Evolutionary conservation across 2,888 invertebrate genomes (phyloP).

Genomic region (Brachylomia viminalis): DNA sequence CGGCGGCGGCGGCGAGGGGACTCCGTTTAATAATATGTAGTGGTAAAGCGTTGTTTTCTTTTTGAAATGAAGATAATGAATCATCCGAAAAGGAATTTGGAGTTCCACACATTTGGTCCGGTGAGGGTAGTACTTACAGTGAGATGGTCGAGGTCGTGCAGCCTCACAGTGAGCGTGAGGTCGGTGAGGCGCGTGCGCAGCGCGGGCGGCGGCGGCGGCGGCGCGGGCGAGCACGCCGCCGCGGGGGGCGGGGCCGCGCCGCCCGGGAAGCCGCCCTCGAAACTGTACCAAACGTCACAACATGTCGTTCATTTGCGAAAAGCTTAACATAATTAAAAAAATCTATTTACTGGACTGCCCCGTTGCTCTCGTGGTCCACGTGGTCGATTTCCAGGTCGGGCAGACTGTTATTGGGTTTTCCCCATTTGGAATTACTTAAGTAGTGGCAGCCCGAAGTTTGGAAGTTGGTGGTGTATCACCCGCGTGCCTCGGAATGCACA

Average conservation of each 20-base stretch:
- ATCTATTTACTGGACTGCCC: neutral
- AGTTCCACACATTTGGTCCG: neutral
- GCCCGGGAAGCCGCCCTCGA: constrained; percentile 89
- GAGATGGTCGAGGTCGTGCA: constrained; percentile 92
- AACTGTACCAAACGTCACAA: constrained; percentile 63
- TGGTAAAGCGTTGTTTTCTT: neutral
- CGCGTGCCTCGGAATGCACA: no score
- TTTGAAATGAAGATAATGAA: neutral
- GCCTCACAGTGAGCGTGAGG: constrained; percentile 91
- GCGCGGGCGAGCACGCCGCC: constrained; percentile 65
- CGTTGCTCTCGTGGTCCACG: no score
- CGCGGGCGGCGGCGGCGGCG: constrained; percentile 86
- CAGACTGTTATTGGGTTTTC: neutral
- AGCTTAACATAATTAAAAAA: no score
- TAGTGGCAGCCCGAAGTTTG: neutral
- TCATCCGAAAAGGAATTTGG: no score
- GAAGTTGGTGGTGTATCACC: no score
- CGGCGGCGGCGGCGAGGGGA: no score
- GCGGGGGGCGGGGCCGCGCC: constrained; percentile 71
- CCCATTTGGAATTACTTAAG: neutral
- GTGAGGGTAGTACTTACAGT: constrained; percentile 73
- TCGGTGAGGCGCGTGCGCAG: constrained; percentile 92
- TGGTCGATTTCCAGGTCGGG: no score
- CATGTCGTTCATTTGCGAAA: no score
- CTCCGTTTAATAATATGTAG: no score